A percentile compares a stretch with the other conserved stretches of the same genome.
Evolutionary conservation across 2,113 vertebrate species (phyloP).

Genomic region (Andinoacara biseriatus): DNA sequence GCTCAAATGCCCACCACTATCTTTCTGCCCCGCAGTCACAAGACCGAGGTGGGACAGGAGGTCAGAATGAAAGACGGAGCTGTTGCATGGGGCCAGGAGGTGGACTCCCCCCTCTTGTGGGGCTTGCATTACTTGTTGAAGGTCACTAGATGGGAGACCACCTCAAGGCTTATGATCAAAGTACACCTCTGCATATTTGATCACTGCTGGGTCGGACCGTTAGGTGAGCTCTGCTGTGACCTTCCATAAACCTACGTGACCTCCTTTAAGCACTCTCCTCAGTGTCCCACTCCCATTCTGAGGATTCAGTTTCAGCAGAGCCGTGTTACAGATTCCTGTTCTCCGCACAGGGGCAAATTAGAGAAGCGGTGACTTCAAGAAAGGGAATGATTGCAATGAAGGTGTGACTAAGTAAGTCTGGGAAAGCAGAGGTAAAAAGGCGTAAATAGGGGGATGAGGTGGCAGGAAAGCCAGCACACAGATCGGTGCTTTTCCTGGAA

Average conservation of each 20-base stretch:
- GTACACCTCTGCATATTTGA: slow-evolving; percentile 39
- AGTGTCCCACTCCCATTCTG: slow-evolving; percentile 32
- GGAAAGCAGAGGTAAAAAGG: slow-evolving; percentile 28
- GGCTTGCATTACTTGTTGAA: slow-evolving; percentile 44
- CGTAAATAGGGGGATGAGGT: slow-evolving; percentile 48
- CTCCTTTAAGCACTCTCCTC: slow-evolving; percentile 19
- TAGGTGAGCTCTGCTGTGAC: slow-evolving; percentile 38
- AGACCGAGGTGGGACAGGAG: slow-evolving; percentile 55
- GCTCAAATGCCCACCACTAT: slow-evolving; percentile 45
- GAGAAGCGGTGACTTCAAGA: slow-evolving; percentile 45
- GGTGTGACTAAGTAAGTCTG: slow-evolving; percentile 5
- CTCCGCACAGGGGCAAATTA: slow-evolving; percentile 48
- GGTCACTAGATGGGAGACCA: background rate
- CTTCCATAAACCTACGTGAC: slow-evolving; percentile 56
- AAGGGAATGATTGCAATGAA: slow-evolving; percentile 44
- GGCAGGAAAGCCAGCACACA: slow-evolving; percentile 18
- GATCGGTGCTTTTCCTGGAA: background rate
- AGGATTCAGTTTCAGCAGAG: slow-evolving; percentile 67
- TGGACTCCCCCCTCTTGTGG: slow-evolving; percentile 18
- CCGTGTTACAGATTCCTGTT: slow-evolving; percentile 46
- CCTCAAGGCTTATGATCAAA: slow-evolving; percentile 44
- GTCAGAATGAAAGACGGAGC: slow-evolving; percentile 34
- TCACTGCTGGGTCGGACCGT: slow-evolving; percentile 8
- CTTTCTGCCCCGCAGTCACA: slow-evolving; percentile 59
- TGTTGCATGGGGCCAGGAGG: background rate